Percentiles rank a stretch among this genome's conserved stretches.
phyloP scores from a whole-genome alignment of 2,113 vertebrate species.

The Alethe castanea region DNA sequence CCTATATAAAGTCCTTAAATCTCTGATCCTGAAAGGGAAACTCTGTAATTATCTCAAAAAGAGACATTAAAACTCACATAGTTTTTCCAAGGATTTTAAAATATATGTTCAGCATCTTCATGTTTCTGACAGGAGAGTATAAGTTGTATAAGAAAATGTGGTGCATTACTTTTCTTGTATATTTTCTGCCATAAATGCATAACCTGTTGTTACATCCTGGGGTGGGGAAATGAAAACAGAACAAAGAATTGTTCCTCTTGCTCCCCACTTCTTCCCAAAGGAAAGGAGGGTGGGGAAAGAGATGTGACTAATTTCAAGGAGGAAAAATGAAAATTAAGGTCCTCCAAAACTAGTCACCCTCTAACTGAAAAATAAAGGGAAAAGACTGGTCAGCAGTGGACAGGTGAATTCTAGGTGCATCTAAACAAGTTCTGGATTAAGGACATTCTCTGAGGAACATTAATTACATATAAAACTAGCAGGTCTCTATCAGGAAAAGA shows the following conservation, averaged over 20 bases:
- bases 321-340: neutral
- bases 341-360: neutral
- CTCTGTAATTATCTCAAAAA: neutral
- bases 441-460: neutral
- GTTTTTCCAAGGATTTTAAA: neutral
- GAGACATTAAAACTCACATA: neutral
- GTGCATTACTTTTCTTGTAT: neutral
- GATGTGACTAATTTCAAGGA: neutral
- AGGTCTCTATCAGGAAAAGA: neutral
- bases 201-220: neutral
- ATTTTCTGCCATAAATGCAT: neutral
- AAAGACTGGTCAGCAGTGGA: neutral
- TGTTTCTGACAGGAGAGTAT: neutral
- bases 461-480: neutral
- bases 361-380: neutral
- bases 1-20: neutral
- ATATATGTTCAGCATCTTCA: neutral
- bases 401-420: neutral
- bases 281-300: neutral
- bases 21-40: neutral
- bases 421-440: neutral
- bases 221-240: neutral
- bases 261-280: neutral
- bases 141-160: neutral
- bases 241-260: neutral